Conservation (phyloP, 64 coral and sea anemone genomes). For the Porites lutea region DNA sequence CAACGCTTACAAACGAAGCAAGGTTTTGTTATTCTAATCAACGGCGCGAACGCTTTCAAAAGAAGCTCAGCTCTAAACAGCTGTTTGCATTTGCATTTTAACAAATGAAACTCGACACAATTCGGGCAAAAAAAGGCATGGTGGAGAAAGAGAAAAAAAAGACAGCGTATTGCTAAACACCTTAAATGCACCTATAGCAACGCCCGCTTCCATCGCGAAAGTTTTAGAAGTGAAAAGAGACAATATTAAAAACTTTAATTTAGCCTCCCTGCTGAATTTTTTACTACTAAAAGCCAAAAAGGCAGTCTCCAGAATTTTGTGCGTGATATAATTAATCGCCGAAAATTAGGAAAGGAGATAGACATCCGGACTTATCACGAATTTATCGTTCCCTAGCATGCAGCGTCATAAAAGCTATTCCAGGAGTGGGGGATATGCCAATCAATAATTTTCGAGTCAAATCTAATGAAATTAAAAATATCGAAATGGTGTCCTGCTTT, state of each 20-base stretch:
- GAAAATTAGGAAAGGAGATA: conserved; percentile 19
- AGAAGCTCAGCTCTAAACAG: conserved; percentile 56
- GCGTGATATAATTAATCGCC: conserved; percentile 21
- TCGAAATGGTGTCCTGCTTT: not conserved
- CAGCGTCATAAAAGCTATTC: conserved; percentile 35
- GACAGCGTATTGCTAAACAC: conserved; percentile 5
- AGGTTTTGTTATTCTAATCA: conserved; percentile 91
- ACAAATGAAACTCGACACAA: conserved; percentile 75
- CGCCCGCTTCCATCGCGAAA: not conserved
- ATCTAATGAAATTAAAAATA: conserved; percentile 39
- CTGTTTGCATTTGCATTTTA: conserved; percentile 87
- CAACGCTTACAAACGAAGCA: conserved; percentile 58
- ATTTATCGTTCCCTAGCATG: not conserved
- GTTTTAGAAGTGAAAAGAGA: not conserved
- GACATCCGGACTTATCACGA: conserved; percentile 24
- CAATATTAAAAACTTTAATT: not conserved
- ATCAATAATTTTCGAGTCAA: conserved; percentile 5
- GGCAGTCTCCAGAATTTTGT: not conserved
- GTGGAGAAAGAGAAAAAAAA: conserved; percentile 7
- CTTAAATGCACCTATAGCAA: not conserved
- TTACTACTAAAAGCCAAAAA: not conserved
- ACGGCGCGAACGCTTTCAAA: conserved; percentile 32
- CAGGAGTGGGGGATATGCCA: not conserved
- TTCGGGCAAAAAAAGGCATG: conserved; percentile 3
- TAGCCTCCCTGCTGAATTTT: not conserved